These are phyloP conservation scores for Platysternon megacephalum DNA, from an alignment of 2,113 vertebrate genomes.

Conservation along the genomic window DNA sequence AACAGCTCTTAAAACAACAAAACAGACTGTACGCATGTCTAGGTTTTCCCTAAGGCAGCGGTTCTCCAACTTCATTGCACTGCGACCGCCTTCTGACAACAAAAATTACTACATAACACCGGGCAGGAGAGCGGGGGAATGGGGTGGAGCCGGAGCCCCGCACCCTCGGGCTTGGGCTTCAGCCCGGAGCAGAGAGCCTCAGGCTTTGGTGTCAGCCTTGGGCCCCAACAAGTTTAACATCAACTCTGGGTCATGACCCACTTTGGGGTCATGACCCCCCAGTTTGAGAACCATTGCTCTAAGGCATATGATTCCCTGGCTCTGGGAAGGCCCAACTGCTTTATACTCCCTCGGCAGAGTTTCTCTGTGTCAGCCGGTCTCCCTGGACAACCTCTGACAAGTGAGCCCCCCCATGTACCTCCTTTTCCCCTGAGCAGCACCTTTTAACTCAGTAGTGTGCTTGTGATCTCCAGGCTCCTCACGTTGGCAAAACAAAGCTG, in stretches of 20 bases:
- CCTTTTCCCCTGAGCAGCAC: background rate
- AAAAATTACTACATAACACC: too few relatives aligned
- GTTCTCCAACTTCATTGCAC: too few relatives aligned
- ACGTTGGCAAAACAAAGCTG: background rate
- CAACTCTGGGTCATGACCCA: too few relatives aligned
- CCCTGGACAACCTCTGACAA: background rate
- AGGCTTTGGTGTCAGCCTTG: too few relatives aligned
- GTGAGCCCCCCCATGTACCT: background rate
- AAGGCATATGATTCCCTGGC: background rate
- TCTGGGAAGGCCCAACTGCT: background rate
- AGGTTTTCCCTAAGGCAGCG: background rate
- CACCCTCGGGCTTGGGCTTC: too few relatives aligned
- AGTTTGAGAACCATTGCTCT: background rate
- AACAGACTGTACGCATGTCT: background rate
- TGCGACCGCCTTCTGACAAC: too few relatives aligned
- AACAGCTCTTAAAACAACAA: background rate
- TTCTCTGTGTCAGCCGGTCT: background rate
- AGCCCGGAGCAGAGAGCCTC: too few relatives aligned
- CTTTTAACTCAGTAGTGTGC: background rate
- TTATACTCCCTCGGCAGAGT: background rate
- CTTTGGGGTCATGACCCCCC: too few relatives aligned
- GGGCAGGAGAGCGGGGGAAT: too few relatives aligned
- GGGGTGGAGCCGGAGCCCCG: too few relatives aligned
- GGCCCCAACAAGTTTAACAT: too few relatives aligned
- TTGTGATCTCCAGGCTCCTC: background rate